Percentiles rank a stretch among this genome's conserved stretches.
phyloP scores from a whole-genome alignment of 2,113 vertebrate genomes.

The Nothobranchius furzeri region DNA sequence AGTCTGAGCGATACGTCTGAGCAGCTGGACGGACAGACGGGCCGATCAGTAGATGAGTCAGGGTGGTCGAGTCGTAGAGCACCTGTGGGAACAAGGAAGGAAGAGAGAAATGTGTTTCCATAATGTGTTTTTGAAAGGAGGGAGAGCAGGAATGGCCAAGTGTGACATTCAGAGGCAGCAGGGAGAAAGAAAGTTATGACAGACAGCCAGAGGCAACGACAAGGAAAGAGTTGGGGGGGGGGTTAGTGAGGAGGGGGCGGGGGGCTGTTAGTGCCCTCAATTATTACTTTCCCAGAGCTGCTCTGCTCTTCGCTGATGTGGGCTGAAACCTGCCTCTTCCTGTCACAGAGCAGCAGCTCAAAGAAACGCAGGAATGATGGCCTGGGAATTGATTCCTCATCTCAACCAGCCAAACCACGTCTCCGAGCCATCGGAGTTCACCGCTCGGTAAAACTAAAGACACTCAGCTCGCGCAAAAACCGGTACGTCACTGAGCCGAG shows the following conservation, averaged over 20 bases:
- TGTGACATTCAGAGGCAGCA: conserved; percentile 36
- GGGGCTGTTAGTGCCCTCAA: conserved; percentile 51
- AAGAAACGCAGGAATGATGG: conserved; percentile 32
- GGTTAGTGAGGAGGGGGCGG: background rate
- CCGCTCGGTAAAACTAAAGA: conserved; percentile 24
- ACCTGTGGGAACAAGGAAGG: conserved; percentile 4
- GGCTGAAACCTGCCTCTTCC: conserved; percentile 49
- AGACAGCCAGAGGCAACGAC: conserved; percentile 54
- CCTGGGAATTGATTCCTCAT: conserved; percentile 34
- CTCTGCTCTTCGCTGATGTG: conserved; percentile 47
- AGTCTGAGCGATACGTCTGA: conserved; percentile 57
- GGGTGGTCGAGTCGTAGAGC: background rate
- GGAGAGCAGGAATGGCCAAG: conserved; percentile 11
- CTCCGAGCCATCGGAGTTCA: conserved; percentile 24
- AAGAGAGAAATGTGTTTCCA: conserved; percentile 4
- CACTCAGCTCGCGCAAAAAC: background rate
- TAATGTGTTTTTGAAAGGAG: conserved; percentile 33
- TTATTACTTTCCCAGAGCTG: conserved; percentile 61
- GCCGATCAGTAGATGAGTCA: background rate
- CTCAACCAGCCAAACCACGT: conserved; percentile 10
- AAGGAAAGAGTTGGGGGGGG: conserved; percentile 11
- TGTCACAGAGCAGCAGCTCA: conserved; percentile 32
- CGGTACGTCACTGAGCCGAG: no score
- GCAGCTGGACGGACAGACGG: conserved; percentile 25
- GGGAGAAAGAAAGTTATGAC: conserved; percentile 47